Conservation (phyloP, 2,797 vertebrate genomes). For the Aphelocoma californica region DNA sequence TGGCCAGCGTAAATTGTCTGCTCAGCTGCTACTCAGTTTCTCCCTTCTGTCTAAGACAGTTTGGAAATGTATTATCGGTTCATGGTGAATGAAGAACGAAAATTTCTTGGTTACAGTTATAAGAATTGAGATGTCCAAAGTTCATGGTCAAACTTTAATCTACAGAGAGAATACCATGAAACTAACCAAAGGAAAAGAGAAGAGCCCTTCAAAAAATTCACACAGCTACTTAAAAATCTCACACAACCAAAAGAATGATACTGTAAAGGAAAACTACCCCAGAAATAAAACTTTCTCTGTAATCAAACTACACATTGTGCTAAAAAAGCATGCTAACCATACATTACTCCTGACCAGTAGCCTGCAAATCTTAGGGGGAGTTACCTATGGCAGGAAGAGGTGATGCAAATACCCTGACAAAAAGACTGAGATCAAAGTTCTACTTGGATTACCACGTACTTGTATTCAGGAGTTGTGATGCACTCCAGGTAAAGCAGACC, state of each 20-base stretch:
- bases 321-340: not conserved
- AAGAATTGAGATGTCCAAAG: not conserved
- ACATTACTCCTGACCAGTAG: not conserved
- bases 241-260: not conserved
- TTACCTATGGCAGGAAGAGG: not conserved
- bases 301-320: not conserved
- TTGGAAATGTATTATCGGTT: not conserved
- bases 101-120: not conserved
- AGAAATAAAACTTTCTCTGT: not conserved
- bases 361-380: rapidly evolving
- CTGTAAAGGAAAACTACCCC: not conserved
- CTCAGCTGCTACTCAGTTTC: not conserved
- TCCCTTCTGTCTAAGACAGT: not conserved
- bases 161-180: not conserved
- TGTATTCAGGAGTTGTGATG: not conserved
- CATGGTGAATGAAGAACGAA: not conserved
- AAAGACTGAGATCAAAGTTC: not conserved
- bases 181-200: not conserved
- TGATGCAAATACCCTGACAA: not conserved
- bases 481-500: not conserved
- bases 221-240: not conserved
- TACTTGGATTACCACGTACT: not conserved
- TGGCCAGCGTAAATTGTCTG: not conserved
- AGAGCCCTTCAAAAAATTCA: not conserved
- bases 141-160: not conserved